phyloP scores from a whole-genome alignment of 2,888 invertebrate genomes.

The Hyles lineata region DNA sequence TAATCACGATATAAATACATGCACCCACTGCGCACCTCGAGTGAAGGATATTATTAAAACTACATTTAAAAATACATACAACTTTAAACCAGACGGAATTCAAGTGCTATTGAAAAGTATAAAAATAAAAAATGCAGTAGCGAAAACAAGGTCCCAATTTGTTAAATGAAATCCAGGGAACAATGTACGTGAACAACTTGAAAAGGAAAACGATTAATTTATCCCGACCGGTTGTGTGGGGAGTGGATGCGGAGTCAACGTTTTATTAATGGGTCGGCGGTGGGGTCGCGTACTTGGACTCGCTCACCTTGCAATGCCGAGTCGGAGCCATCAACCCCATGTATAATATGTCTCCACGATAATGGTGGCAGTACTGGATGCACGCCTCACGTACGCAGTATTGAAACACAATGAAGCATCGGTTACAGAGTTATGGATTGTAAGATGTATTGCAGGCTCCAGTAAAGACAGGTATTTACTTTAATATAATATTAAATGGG shows the following conservation, averaged over 20 bases:
- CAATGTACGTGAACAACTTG: conserved; percentile 3
- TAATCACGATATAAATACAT: conserved; percentile 28
- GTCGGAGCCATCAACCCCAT: conserved; percentile 50
- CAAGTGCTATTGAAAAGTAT: not conserved
- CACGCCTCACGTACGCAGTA: not conserved
- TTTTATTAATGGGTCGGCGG: conserved; percentile 47
- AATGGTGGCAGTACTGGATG: conserved; percentile 1
- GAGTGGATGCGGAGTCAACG: conserved; percentile 47
- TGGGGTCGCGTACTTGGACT: conserved; percentile 55
- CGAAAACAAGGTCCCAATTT: not conserved
- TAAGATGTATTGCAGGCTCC: not conserved
- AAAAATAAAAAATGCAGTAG: not conserved
- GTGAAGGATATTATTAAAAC: conserved; percentile 11
- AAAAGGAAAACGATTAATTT: conserved; percentile 6
- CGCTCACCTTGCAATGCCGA: conserved; percentile 80
- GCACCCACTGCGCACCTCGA: conserved; percentile 3
- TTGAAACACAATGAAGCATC: conserved; percentile 1
- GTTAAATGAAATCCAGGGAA: not conserved
- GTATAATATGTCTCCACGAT: conserved; percentile 17
- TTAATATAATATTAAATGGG: not conserved
- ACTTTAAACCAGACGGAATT: not conserved
- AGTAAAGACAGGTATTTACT: not conserved
- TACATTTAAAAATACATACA: conserved; percentile 1
- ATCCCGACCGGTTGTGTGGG: conserved; percentile 3
- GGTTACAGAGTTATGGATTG: not conserved